A percentile compares a stretch with the other conserved stretches of the same genome.
phyloP scores from a whole-genome alignment of 2,113 vertebrate genomes.

The Corydoras sp. region DNA sequence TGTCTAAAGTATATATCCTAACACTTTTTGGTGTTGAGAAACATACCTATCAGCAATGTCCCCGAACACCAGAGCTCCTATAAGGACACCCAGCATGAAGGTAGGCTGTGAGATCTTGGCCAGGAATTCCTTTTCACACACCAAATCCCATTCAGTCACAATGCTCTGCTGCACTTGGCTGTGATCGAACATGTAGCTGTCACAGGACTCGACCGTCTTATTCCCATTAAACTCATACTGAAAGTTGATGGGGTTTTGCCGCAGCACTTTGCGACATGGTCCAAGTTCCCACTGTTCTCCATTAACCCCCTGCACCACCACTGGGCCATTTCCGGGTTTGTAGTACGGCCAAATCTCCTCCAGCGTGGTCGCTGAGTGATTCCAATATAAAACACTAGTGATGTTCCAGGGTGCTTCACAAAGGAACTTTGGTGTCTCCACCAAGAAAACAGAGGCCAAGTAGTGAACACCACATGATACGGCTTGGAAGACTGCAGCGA shows the following conservation, averaged over 20 bases:
- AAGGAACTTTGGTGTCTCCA: slow-evolving; percentile 76
- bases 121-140: slow-evolving; percentile 83
- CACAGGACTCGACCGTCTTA: slow-evolving; percentile 68
- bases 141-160: slow-evolving; percentile 84
- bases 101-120: slow-evolving; percentile 82
- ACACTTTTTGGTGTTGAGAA: neutral
- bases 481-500: slow-evolving; percentile 82
- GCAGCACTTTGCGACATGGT: slow-evolving; percentile 68
- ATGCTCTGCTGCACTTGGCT: slow-evolving; percentile 75
- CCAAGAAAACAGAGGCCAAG: slow-evolving; percentile 85
- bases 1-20: neutral
- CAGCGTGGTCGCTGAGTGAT: slow-evolving; percentile 62
- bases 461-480: slow-evolving; percentile 89
- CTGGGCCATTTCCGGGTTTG: slow-evolving; percentile 53
- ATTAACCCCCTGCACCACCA: slow-evolving; percentile 68
- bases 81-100: slow-evolving; percentile 86
- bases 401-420: slow-evolving; percentile 72
- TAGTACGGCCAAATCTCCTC: slow-evolving; percentile 69
- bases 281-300: slow-evolving; percentile 86
- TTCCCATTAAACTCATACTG: slow-evolving; percentile 70
- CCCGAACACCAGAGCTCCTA: slow-evolving; percentile 84
- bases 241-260: slow-evolving; percentile 52
- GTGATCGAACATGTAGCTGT: slow-evolving; percentile 74
- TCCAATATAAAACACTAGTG: slow-evolving; percentile 68
- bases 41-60: slow-evolving; percentile 85